Conservation (phyloP, 2,113 vertebrate genomes). For the Alaudala cheleensis region DNA sequence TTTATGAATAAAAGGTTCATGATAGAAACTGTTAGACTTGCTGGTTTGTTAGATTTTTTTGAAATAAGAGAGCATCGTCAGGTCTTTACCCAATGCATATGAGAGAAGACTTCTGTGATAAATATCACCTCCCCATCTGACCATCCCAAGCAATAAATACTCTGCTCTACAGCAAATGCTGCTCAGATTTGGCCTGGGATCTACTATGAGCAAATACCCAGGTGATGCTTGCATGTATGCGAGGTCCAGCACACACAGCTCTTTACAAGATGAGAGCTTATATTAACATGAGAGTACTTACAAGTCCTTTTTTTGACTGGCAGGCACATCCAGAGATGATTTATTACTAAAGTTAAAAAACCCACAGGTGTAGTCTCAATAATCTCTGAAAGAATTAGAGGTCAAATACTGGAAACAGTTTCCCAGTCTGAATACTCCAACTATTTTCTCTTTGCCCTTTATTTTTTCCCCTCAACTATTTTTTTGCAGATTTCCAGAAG, state of each 20-base stretch:
- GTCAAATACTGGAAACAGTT: background rate
- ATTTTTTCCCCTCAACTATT: background rate
- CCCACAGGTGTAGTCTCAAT: background rate
- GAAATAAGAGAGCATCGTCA: background rate
- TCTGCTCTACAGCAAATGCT: background rate
- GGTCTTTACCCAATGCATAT: background rate
- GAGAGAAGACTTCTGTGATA: background rate
- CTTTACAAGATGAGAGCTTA: background rate
- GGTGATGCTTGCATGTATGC: background rate
- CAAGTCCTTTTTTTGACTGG: background rate
- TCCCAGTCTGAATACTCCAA: background rate
- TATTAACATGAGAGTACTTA: background rate
- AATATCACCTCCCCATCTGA: background rate
- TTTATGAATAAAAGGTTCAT: background rate
- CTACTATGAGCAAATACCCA: background rate
- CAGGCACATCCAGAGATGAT: background rate
- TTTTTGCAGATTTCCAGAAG: background rate
- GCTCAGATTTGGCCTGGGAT: background rate
- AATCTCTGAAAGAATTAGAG: background rate
- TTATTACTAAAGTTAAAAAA: background rate
- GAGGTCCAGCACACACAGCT: background rate
- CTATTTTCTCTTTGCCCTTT: background rate
- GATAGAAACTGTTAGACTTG: background rate
- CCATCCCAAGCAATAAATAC: background rate
- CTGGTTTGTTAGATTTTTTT: background rate